Evolutionary conservation across 2,888 invertebrate genomes (phyloP), one percentile per base, ranked within the genome.

Genomic region (Leucania comma): DNA sequence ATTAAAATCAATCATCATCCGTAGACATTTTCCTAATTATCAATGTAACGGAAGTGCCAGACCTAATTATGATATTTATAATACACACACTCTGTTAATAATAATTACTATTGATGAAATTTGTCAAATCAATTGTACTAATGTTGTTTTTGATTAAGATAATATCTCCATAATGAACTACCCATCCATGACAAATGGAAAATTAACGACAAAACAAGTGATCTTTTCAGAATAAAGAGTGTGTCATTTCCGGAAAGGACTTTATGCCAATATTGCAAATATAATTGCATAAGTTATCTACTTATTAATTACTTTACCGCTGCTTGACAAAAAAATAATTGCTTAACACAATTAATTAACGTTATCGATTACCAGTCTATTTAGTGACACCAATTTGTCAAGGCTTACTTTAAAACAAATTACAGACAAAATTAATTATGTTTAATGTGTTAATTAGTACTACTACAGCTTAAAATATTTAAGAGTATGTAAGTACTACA

Each of bases 311-410:
- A 26, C 56, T 56, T 48, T 57, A 57, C 51, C 51, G 35, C 14
- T 50, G 29, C 20, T 58, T 48, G 32, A 12, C 29, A 58, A 74
- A 65, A 72, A 71, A 56, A 50, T 26, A 59, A 38, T 66, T 68
- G 51, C 53, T 67, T 56, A 72, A 50, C 42, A 76, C 59, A 73
- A 46, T 75, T 65, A 56, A 68, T 80, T 63, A 56, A 59, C 46
- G 50, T 68, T 63, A 56, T 42, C 60, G 54, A 61, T 80, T 62
- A 81, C 22, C 38, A 71, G 66, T 38, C 53, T 53, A 77, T 66
- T 61, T 67, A 46, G 24, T 68, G 58, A 56, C 50, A 51, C 46
- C 46, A 63, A 63, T 68, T 59, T 51, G 22, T 80, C 38, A 58
- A 51, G 54, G 29, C 46, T 53, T 42, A 54, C 24, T 60, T 70